These are phyloP conservation scores for Emydocephalus ijimae DNA, from an alignment of 2,113 vertebrate genomes.

Conservation along the genomic window DNA sequence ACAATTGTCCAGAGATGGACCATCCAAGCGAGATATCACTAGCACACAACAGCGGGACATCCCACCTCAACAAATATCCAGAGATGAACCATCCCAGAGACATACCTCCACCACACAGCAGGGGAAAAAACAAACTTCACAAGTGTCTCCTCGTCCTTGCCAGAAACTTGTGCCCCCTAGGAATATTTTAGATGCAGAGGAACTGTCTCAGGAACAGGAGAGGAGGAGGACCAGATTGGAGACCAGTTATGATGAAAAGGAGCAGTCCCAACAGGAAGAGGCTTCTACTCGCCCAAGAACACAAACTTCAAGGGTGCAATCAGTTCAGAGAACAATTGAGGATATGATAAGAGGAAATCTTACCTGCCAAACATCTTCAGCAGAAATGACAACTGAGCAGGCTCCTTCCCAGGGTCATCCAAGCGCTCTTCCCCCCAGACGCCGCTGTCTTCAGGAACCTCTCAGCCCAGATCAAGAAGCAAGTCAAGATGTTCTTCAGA, in stretches of 20 bases:
- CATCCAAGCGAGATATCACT: too few relatives aligned
- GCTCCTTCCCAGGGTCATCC: not conserved
- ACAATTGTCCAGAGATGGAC: too few relatives aligned
- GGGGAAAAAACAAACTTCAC: not conserved
- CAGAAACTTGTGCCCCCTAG: not conserved
- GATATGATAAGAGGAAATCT: not conserved
- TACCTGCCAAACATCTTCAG: not conserved
- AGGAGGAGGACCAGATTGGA: not conserved
- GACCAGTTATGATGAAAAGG: not conserved
- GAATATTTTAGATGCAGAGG: not conserved
- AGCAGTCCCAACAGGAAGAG: not conserved
- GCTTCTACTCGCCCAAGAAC: not conserved
- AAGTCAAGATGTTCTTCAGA: slow-evolving; percentile 10
- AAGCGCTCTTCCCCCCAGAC: not conserved
- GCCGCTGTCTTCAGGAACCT: not conserved
- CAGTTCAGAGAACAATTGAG: not conserved
- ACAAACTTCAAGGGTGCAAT: not conserved
- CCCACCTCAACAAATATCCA: not conserved
- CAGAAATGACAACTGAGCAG: not conserved
- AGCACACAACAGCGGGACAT: too few relatives aligned
- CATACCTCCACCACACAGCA: not conserved
- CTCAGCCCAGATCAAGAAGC: not conserved
- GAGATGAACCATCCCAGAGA: not conserved
- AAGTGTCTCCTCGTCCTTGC: not conserved
- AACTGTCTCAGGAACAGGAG: not conserved